phyloP scores from a whole-genome alignment of 1,140 invertebrate species.

The Adoxophyes honmai region DNA sequence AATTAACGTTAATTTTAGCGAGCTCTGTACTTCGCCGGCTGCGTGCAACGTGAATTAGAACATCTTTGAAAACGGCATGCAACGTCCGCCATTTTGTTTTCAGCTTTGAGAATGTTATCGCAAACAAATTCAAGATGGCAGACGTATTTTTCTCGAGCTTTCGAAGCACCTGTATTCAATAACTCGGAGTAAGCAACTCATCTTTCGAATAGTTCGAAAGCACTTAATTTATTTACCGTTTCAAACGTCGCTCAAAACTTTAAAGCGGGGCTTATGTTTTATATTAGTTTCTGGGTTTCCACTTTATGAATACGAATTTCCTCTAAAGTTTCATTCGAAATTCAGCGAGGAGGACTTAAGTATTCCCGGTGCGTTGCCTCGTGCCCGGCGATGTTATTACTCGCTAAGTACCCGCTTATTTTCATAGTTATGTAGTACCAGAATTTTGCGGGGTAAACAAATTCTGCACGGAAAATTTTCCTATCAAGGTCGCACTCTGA shows the following conservation, averaged over 20 bases:
- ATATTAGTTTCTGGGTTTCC: conserved; percentile 43
- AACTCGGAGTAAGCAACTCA: conserved; percentile 5
- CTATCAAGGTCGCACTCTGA: background rate
- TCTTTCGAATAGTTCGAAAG: conserved; percentile 7
- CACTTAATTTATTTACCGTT: conserved; percentile 31
- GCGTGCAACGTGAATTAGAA: conserved; percentile 6
- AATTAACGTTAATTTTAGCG: conserved; percentile 10
- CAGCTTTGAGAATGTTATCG: too few relatives aligned
- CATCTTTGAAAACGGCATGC: conserved; percentile 3
- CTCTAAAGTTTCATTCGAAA: conserved; percentile 21
- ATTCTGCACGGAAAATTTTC: background rate
- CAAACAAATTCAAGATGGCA: too few relatives aligned
- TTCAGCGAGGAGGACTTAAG: background rate
- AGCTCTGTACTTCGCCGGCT: conserved; percentile 7
- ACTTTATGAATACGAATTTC: conserved; percentile 42
- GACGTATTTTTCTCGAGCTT: too few relatives aligned
- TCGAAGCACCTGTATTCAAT: background rate
- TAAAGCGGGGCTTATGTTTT: conserved; percentile 44
- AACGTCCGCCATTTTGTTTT: background rate
- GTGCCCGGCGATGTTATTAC: background rate
- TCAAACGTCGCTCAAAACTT: conserved; percentile 32
- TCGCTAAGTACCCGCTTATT: conserved; percentile 14
- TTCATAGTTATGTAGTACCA: background rate
- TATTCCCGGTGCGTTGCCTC: conserved; percentile 10
- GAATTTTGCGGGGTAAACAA: background rate